A percentile compares a stretch with the other conserved stretches of the same genome.
Evolutionary conservation across 2,888 invertebrate genomes (phyloP).

Genomic region (Folsomia manolachei): DNA sequence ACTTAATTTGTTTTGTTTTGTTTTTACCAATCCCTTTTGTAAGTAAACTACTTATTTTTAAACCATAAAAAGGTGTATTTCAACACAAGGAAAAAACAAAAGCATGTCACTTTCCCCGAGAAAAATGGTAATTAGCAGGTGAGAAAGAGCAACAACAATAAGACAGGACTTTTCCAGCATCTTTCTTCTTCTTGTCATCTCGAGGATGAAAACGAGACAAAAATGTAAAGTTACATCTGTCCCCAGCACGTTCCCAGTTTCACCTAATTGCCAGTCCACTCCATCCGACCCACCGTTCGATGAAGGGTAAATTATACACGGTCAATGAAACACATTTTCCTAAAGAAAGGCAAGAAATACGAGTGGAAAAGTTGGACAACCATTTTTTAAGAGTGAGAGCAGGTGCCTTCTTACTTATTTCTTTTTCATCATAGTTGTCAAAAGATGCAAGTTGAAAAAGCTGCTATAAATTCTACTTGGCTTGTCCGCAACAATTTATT

Average conservation of each 20-base stretch:
- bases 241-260: not conserved
- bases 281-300: not conserved
- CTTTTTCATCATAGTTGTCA: not conserved
- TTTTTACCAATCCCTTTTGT: too few relatives aligned
- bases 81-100: too few relatives aligned
- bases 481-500: not conserved
- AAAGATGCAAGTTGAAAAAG: not conserved
- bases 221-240: conserved; percentile 9
- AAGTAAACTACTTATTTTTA: too few relatives aligned
- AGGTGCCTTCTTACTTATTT: not conserved
- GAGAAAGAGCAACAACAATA: not conserved
- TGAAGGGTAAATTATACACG: not conserved
- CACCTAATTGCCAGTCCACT: not conserved
- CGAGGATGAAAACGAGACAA: not conserved
- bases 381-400: too few relatives aligned
- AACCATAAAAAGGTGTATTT: too few relatives aligned
- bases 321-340: not conserved
- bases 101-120: too few relatives aligned
- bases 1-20: not conserved
- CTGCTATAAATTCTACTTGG: conserved; percentile 6
- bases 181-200: not conserved
- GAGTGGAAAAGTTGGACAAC: too few relatives aligned
- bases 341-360: not conserved
- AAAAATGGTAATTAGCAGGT: conserved; percentile 8
- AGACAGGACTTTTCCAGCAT: not conserved